Base-by-base conservation (phyloP, 2,888 invertebrate species). In the Latrodectus elegans region DNA sequence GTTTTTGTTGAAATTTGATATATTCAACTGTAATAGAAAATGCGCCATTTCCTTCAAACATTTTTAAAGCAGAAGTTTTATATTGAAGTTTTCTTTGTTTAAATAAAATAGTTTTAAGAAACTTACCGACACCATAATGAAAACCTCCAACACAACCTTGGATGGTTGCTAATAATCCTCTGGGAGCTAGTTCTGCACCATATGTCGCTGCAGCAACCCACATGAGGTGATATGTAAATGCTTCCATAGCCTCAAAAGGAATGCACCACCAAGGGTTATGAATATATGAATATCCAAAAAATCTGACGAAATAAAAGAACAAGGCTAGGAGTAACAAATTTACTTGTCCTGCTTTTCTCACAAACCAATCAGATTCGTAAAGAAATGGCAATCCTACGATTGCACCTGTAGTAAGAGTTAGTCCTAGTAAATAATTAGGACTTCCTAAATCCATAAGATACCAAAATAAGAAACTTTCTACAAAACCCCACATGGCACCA, bases 161-260 rank as follows among this genome's bases (percentile, higher is more conserved):
- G 80, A 97, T 93, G 0, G 97, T 97, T 8, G 97, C 97, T 84
- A 97, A 93, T 90, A 97, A 93, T 91, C 95, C 96, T 92, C 95
- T 95, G 0, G 97, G 97, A 1, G 97, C 96, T 90, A 97, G 92
- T 92, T 96, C 94, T 15, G 96, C 95, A 91, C 96, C 96, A 92
- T 97, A 97, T 0, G 96, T 96, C 9, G 97, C 96, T 0, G 96
- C 96, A 64, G 97, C 96, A 17, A 97, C 96, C 95, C 96, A 97
- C 96, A 97, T 96, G 90, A 97, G 93, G 91, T 96, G 96, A 49
- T 96, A 96, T 0, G 96, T 96, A 17, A 96, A 92, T 0, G 96
- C 95, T 92, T 96, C 96, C 94, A 96, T 95, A 0, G 96, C 96
- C 75, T 96, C 96, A 91, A 96, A 96, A 0, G 96, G 96, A 90